Evolutionary conservation across 2,888 invertebrate genomes (phyloP).

Genomic region (Oconnorella tubifera): DNA sequence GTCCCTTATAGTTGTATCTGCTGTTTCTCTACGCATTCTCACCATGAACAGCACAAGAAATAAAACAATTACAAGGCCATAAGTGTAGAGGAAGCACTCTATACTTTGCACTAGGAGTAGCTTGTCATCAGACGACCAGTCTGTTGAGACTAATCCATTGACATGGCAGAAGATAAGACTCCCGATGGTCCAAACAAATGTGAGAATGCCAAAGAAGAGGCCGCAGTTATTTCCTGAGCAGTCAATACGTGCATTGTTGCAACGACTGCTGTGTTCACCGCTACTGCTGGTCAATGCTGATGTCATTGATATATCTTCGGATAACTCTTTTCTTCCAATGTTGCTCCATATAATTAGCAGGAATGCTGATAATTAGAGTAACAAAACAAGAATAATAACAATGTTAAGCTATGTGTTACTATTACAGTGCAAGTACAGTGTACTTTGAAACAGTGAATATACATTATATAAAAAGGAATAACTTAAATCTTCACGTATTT

Average conservation of each 20-base stretch:
- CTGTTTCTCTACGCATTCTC: neutral
- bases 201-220: neutral
- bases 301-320: no score
- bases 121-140: neutral
- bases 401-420: no score
- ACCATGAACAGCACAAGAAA: neutral
- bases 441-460: no score
- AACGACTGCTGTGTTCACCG: neutral
- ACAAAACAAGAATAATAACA: no score
- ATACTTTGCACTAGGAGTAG: neutral
- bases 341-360: neutral
- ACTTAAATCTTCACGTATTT: no score
- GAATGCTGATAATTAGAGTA: no score
- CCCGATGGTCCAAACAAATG: neutral
- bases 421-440: no score
- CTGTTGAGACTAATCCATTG: neutral
- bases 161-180: neutral
- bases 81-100: neutral
- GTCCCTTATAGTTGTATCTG: no score
- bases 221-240: neutral
- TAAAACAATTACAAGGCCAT: neutral
- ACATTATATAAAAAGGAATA: no score
- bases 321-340: neutral
- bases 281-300: no score
- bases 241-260: neutral